These are phyloP conservation scores for Chaetops frenatus DNA, from an alignment of 2,113 vertebrate species.

Conservation along the genomic window DNA sequence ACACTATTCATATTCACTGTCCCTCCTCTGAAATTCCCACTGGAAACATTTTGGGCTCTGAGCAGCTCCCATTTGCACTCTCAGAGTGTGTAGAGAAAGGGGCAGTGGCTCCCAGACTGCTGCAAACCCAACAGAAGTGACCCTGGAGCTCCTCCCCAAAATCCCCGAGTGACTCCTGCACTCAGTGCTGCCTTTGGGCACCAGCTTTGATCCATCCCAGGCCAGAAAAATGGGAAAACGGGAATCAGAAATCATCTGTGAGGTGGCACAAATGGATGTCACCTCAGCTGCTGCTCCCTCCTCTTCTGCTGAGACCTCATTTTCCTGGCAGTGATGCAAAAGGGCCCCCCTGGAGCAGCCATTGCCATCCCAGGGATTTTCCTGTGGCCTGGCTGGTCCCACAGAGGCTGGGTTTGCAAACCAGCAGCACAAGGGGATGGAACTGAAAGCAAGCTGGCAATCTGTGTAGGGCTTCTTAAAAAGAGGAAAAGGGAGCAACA, in stretches of 20 bases:
- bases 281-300: not conserved
- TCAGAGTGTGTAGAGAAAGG: not conserved
- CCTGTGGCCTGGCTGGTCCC: not conserved
- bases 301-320: not conserved
- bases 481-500: not conserved
- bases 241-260: not conserved
- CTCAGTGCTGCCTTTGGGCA: not conserved
- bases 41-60: not conserved
- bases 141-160: not conserved
- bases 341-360: not conserved
- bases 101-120: not conserved
- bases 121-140: not conserved
- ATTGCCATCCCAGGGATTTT: not conserved
- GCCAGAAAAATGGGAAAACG: not conserved
- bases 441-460: not conserved
- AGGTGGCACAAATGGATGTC: not conserved
- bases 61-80: not conserved
- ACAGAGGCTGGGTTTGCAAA: not conserved
- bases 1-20: not conserved
- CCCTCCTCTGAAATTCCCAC: not conserved
- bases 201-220: not conserved
- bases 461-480: not conserved
- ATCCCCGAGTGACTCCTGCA: not conserved
- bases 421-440: not conserved
- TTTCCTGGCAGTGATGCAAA: not conserved